Evolutionary conservation across 2,113 vertebrate species (phyloP).

Genomic region (Cisticola juncidis): DNA sequence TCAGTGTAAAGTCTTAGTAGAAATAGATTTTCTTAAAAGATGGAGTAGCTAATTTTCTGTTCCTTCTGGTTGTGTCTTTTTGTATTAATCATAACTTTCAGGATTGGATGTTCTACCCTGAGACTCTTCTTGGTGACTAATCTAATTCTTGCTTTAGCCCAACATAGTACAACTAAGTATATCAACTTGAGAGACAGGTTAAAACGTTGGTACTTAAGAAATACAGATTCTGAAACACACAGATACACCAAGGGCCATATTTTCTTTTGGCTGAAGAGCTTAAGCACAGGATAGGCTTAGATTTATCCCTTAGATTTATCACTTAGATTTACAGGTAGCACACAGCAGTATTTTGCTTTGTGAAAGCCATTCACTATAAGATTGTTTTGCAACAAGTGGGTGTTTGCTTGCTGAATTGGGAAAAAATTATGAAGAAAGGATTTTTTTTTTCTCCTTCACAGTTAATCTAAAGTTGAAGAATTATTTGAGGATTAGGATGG

Average conservation of each 20-base stretch:
- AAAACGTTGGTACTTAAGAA: constrained; percentile 4
- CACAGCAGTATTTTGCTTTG: background rate
- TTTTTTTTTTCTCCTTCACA: background rate
- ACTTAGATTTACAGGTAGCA: background rate
- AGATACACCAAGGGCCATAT: background rate
- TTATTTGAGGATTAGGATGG: background rate
- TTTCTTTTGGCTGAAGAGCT: background rate
- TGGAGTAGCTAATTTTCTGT: constrained; percentile 23
- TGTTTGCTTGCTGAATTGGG: background rate
- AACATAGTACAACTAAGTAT: background rate
- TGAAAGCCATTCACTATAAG: background rate
- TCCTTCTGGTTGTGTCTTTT: constrained; percentile 8
- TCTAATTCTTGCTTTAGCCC: constrained; percentile 17
- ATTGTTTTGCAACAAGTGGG: background rate
- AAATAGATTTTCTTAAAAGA: constrained; percentile 15
- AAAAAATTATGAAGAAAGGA: background rate
- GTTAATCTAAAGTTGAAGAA: background rate
- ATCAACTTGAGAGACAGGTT: background rate
- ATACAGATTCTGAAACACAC: constrained; percentile 26
- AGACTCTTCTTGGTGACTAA: constrained; percentile 45
- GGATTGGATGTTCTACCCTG: constrained; percentile 29
- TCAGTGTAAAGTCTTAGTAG: background rate
- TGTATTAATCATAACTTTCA: background rate
- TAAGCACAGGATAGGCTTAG: constrained; percentile 3
- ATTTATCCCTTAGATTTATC: constrained; percentile 27